phyloP scores from a whole-genome alignment of 2,888 invertebrate genomes.

The Mythimna lalbum region DNA sequence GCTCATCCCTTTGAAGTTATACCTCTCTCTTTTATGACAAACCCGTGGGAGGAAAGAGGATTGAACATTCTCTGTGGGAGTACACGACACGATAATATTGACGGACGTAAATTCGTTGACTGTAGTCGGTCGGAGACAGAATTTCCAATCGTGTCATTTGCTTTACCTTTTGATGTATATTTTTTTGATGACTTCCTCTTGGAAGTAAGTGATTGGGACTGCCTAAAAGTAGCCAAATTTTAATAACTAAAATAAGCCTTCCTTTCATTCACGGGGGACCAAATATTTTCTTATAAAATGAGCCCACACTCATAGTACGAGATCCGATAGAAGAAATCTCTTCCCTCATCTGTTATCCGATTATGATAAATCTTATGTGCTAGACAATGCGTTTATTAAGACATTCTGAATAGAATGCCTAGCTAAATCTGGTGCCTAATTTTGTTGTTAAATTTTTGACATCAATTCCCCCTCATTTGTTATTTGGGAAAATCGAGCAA shows the following conservation, averaged over 20 bases:
- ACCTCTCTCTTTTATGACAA: not conserved
- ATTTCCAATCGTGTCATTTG: slow-evolving; percentile 4
- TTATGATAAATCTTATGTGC: no score
- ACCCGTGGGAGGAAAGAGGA: not conserved
- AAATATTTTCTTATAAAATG: no score
- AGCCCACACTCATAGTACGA: no score
- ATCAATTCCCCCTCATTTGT: no score
- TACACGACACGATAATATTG: slow-evolving; percentile 11
- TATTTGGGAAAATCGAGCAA: no score
- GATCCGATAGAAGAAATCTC: no score
- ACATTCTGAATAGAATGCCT: no score
- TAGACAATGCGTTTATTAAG: no score
- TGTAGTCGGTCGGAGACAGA: not conserved
- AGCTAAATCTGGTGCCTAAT: no score
- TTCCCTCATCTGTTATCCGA: no score
- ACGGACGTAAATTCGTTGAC: slow-evolving; percentile 1
- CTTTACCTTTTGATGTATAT: not conserved
- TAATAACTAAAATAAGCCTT: no score
- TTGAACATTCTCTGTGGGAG: slow-evolving; percentile 18
- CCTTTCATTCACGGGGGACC: not conserved
- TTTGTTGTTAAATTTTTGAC: no score
- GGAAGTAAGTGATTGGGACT: not conserved
- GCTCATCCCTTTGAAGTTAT: not conserved
- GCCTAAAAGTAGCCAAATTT: not conserved
- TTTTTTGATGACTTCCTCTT: not conserved